phyloP scores from a whole-genome alignment of 2,113 vertebrate genomes.

The Pachycephala philippinensis region DNA sequence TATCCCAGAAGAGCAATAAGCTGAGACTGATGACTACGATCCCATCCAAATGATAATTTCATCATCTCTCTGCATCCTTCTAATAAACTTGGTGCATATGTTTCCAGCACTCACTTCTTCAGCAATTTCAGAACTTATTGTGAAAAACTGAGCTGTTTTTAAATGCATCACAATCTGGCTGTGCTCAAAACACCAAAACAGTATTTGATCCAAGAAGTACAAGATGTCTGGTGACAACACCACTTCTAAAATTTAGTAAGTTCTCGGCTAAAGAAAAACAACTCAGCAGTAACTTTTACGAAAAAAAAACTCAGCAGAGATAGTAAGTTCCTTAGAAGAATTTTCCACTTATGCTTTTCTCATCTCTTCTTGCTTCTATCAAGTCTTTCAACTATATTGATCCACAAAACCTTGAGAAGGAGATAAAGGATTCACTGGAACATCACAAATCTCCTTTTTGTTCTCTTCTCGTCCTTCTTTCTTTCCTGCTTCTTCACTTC shows the following conservation, averaged over 20 bases:
- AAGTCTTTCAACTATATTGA: neutral
- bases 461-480: neutral
- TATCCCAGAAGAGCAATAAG: neutral
- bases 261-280: neutral
- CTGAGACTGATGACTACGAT: neutral
- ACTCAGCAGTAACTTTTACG: neutral
- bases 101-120: neutral
- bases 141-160: neutral
- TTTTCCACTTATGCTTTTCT: neutral
- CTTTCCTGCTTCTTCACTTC: neutral
- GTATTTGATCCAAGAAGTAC: neutral
- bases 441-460: neutral
- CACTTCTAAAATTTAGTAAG: neutral
- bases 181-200: slow-evolving; percentile 3
- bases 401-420: neutral
- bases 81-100: neutral
- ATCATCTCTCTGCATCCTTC: neutral
- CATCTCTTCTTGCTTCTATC: neutral
- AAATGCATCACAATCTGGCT: neutral
- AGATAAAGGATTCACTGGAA: neutral
- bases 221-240: slow-evolving; percentile 20
- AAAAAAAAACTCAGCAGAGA: neutral
- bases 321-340: neutral
- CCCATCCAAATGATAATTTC: neutral
- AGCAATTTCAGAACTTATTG: neutral